Conservation (phyloP, 1,140 invertebrate genomes). For the Apis florea region DNA sequence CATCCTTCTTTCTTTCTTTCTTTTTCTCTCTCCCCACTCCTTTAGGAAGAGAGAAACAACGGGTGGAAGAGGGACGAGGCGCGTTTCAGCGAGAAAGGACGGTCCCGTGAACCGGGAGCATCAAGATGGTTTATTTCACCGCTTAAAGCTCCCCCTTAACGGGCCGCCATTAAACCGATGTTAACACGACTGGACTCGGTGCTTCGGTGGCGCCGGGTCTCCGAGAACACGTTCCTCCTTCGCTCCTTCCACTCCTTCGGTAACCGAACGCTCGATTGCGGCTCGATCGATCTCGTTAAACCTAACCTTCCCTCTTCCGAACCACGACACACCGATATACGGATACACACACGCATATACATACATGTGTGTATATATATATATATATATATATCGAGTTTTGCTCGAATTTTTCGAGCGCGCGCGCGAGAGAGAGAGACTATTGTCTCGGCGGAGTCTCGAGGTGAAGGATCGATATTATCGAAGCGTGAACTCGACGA, state of each 20-base stretch:
- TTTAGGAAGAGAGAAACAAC: neutral
- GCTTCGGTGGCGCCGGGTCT: constrained; percentile 12
- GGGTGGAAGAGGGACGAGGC: constrained; percentile 24
- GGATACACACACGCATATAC: too few species aligned
- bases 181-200: constrained; percentile 55
- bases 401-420: too few species aligned
- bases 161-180: constrained; percentile 62
- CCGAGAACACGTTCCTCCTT: too few species aligned
- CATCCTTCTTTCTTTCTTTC: too few species aligned
- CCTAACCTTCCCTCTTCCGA: too few species aligned
- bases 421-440: neutral
- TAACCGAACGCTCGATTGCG: constrained; percentile 10
- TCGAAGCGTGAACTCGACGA: constrained; percentile 12
- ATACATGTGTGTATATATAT: too few species aligned
- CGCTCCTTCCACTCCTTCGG: constrained; percentile 12
- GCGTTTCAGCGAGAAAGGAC: constrained; percentile 37
- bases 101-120: constrained; percentile 24
- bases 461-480: neutral
- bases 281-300: constrained; percentile 76
- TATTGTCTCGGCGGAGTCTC: neutral
- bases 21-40: neutral
- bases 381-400: too few species aligned
- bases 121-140: constrained; percentile 57
- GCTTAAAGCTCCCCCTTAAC: constrained; percentile 56
- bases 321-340: too few species aligned